A percentile compares a stretch with the other conserved stretches of the same genome.
Evolutionary conservation across 2,888 invertebrate genomes (phyloP).

Genomic region (Tetramorium bicarinatum): DNA sequence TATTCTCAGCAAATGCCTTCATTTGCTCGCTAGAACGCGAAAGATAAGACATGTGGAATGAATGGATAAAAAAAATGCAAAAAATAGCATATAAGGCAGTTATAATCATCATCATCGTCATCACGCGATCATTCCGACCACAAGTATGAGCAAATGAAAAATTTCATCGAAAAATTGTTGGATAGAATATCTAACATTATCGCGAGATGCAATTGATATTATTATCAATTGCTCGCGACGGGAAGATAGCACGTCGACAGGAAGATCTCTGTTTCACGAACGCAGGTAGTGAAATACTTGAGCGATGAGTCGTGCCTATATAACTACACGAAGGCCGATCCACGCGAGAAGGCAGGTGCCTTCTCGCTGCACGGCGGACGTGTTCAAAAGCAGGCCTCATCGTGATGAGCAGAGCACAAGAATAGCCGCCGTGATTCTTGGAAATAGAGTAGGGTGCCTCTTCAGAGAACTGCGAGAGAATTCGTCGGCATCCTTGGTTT

Average conservation of each 20-base stretch:
- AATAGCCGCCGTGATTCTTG: conserved; percentile 70
- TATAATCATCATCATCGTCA: too few species aligned
- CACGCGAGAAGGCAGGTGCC: conserved; percentile 69
- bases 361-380: conserved; percentile 55
- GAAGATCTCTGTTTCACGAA: conserved; percentile 26
- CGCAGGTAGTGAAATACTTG: conserved; percentile 68
- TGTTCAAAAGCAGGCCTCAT: conserved; percentile 54
- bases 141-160: neutral
- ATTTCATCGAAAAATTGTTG: neutral
- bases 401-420: conserved; percentile 63
- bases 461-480: conserved; percentile 69
- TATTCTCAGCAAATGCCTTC: conserved; percentile 26
- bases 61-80: neutral
- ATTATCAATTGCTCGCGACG: neutral
- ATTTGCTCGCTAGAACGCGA: neutral
- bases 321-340: conserved; percentile 69
- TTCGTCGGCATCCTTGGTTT: conserved; percentile 68
- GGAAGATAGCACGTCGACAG: neutral
- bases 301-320: conserved; percentile 73
- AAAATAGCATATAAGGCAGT: neutral
- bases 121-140: neutral
- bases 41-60: neutral
- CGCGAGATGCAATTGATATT: neutral
- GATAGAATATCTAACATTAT: conserved; percentile 1
- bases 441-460: conserved; percentile 67